phyloP scores from a whole-genome alignment of 2,113 vertebrate species.

The Danionella cerebrum region DNA sequence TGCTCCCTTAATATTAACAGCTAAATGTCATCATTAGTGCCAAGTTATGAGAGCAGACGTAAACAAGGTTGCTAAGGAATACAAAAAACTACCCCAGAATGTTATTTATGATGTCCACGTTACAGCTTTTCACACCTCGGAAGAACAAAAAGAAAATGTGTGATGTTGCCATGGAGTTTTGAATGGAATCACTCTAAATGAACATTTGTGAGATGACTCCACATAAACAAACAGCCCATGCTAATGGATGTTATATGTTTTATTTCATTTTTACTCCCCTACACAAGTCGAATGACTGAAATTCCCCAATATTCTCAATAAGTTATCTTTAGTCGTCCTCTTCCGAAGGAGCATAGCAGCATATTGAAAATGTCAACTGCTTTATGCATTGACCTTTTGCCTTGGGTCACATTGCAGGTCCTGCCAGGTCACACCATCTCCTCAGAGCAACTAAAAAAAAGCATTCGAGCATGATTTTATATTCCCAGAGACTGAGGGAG shows the following conservation, averaged over 20 bases:
- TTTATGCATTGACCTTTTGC: conserved; percentile 7
- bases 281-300: neutral
- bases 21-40: conserved; percentile 39
- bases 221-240: neutral
- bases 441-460: neutral
- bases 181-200: conserved; percentile 2
- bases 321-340: conserved; percentile 1
- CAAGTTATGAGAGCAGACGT: conserved; percentile 42
- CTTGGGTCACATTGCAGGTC: conserved; percentile 20
- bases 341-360: conserved; percentile 16
- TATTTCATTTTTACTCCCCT: neutral
- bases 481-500: neutral
- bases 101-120: conserved; percentile 66
- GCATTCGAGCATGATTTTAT: neutral
- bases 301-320: neutral
- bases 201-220: neutral
- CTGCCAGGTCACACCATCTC: conserved; percentile 25
- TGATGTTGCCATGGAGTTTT: conserved; percentile 8
- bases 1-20: conserved; percentile 30
- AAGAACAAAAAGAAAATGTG: conserved; percentile 35
- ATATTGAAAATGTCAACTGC: conserved; percentile 41
- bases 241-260: neutral
- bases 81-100: conserved; percentile 47
- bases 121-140: conserved; percentile 60
- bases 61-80: conserved; percentile 63